These are phyloP conservation scores for Lasioglossum vierecki DNA, from an alignment of 2,888 invertebrate species.

Conservation along the genomic window DNA sequence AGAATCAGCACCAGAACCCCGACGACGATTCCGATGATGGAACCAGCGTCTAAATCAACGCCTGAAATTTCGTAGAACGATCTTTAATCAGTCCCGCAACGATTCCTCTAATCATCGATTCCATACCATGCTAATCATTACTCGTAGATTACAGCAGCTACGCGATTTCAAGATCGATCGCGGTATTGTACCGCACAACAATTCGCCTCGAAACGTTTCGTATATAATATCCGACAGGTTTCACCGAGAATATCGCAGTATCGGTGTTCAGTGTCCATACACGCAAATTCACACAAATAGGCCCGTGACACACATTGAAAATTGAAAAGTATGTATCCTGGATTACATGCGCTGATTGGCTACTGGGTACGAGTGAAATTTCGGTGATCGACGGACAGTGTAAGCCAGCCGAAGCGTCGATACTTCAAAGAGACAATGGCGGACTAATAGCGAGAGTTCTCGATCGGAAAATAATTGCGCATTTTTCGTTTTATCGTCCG, in stretches of 20 bases:
- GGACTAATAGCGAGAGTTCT: background rate
- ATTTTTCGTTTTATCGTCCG: background rate
- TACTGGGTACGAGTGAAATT: background rate
- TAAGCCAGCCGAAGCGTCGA: background rate
- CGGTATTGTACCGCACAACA: background rate
- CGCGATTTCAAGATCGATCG: background rate
- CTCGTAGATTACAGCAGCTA: background rate
- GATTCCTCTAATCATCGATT: background rate
- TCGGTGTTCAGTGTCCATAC: background rate
- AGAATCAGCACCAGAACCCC: slow-evolving; percentile 88
- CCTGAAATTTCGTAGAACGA: slow-evolving; percentile 83
- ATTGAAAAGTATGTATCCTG: background rate
- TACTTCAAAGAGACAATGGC: background rate
- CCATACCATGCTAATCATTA: background rate
- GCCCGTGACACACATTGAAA: background rate
- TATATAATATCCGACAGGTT: background rate
- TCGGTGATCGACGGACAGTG: background rate
- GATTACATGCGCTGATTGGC: background rate
- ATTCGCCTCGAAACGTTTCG: background rate
- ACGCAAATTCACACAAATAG: background rate
- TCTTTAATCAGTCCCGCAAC: slow-evolving; percentile 11
- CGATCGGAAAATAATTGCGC: background rate
- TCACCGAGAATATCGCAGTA: background rate
- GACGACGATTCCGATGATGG: slow-evolving; percentile 91
- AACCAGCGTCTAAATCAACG: slow-evolving; percentile 89